phyloP scores from a whole-genome alignment of 2,888 invertebrate genomes.

The Pammene fasciana region DNA sequence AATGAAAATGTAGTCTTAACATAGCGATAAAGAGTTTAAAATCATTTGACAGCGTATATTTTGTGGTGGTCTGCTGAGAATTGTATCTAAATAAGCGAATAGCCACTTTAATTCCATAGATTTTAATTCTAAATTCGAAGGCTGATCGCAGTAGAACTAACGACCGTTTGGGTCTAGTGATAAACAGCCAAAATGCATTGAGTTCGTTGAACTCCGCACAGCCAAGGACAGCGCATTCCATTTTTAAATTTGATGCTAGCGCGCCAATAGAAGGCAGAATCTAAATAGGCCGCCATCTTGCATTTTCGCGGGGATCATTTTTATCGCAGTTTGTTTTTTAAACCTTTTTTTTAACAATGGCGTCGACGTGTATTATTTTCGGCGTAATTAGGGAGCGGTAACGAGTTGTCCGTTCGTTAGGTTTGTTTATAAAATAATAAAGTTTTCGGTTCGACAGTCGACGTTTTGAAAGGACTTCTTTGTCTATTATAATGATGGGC shows the following conservation, averaged over 20 bases:
- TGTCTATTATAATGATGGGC: slow-evolving; percentile 40
- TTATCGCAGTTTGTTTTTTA: slow-evolving; percentile 62
- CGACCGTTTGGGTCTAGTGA: slow-evolving; percentile 59
- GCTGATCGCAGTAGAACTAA: slow-evolving; percentile 50
- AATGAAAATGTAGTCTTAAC: slow-evolving; percentile 56
- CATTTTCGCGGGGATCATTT: slow-evolving; percentile 67
- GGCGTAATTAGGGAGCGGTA: slow-evolving; percentile 77
- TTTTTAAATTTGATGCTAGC: slow-evolving; percentile 82
- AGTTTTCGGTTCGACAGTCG: slow-evolving; percentile 32
- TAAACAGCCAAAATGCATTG: slow-evolving; percentile 82
- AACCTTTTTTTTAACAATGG: slow-evolving; percentile 71
- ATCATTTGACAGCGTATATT: slow-evolving; percentile 56
- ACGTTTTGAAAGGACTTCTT: slow-evolving; percentile 45
- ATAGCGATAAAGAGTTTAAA: slow-evolving; percentile 57
- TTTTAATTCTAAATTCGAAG: slow-evolving; percentile 55
- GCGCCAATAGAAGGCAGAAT: slow-evolving; percentile 80
- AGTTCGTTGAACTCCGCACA: slow-evolving; percentile 77
- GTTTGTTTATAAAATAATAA: slow-evolving; percentile 41
- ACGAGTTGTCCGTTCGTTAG: slow-evolving; percentile 53
- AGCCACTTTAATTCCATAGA: slow-evolving; percentile 51
- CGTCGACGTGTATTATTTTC: slow-evolving; percentile 70
- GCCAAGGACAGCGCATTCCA: slow-evolving; percentile 83
- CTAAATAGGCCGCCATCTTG: slow-evolving; percentile 83
- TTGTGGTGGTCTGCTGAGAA: slow-evolving; percentile 51
- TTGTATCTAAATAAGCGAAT: slow-evolving; percentile 52